Conservation (phyloP, 2,888 invertebrate genomes). For the Athrips mouffetella region DNA sequence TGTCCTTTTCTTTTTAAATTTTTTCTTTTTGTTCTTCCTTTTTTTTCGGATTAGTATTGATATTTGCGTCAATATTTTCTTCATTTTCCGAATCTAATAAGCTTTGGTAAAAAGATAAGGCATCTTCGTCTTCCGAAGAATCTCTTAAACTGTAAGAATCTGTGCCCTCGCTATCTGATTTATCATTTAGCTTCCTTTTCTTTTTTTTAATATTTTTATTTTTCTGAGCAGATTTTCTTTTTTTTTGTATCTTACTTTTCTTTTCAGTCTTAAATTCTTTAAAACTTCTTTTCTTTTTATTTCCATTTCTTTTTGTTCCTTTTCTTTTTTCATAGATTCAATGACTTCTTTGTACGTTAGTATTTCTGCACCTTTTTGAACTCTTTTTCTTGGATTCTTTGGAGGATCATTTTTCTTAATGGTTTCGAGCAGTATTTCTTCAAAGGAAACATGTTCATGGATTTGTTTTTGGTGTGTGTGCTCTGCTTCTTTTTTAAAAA, state of each 20-base stretch:
- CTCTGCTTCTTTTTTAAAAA: no score
- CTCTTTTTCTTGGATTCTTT: not conserved
- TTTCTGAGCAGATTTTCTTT: not conserved
- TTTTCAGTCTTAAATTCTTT: not conserved
- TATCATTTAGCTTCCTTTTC: not conserved
- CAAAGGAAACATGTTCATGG: not conserved
- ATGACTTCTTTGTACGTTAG: not conserved
- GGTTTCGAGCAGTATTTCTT: not conserved
- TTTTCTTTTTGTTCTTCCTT: no score
- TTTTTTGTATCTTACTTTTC: not conserved
- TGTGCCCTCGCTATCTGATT: not conserved
- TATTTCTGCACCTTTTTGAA: not conserved
- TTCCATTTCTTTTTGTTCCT: not conserved
- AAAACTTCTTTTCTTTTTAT: not conserved
- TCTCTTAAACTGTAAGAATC: not conserved
- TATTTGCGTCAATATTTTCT: no score
- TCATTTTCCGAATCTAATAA: no score
- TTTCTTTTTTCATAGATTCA: not conserved
- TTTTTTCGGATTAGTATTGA: no score
- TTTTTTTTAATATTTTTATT: not conserved
- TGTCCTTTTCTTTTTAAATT: no score
- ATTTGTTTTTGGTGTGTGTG: not conserved
- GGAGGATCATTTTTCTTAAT: not conserved
- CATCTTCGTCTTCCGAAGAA: not conserved
- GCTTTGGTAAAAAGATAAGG: not conserved